Percentiles rank a stretch among this genome's conserved stretches.
Conservation (phyloP, 2,113 vertebrate species). For the Salvelinus fontinalis region DNA sequence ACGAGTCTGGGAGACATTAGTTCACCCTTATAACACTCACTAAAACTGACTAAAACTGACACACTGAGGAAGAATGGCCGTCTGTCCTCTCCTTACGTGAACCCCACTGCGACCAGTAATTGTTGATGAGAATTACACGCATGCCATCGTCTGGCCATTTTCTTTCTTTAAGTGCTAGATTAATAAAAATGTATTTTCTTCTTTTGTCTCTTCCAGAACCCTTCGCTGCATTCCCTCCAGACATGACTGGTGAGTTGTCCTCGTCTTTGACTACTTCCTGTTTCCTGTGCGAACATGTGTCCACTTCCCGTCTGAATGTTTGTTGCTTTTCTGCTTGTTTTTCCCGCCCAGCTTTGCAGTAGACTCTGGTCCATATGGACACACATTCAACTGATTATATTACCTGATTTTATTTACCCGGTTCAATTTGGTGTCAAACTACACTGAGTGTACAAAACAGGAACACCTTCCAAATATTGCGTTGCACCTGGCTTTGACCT, state of each 20-base stretch:
- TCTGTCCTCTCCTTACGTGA: background rate
- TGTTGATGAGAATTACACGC: too few relatives aligned
- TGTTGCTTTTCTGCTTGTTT: background rate
- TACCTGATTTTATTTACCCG: too few relatives aligned
- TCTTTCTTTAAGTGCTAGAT: too few relatives aligned
- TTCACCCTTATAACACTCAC: background rate
- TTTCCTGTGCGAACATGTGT: background rate
- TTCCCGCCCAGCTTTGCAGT: background rate
- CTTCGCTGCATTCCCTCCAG: conserved; percentile 19
- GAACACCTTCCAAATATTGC: too few relatives aligned
- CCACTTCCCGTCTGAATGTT: background rate
- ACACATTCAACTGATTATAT: too few relatives aligned
- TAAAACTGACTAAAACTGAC: background rate
- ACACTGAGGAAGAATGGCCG: background rate
- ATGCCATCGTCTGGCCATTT: too few relatives aligned
- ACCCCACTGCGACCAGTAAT: background rate
- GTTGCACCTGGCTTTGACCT: too few relatives aligned
- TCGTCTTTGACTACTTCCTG: background rate
- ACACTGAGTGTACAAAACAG: too few relatives aligned
- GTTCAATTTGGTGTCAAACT: background rate
- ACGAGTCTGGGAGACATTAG: background rate
- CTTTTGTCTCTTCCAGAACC: background rate
- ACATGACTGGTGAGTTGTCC: conserved; percentile 2
- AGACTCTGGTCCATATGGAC: background rate
- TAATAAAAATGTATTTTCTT: background rate